phyloP scores from a whole-genome alignment of 23 tunicate species.

The Styela plicata region DNA sequence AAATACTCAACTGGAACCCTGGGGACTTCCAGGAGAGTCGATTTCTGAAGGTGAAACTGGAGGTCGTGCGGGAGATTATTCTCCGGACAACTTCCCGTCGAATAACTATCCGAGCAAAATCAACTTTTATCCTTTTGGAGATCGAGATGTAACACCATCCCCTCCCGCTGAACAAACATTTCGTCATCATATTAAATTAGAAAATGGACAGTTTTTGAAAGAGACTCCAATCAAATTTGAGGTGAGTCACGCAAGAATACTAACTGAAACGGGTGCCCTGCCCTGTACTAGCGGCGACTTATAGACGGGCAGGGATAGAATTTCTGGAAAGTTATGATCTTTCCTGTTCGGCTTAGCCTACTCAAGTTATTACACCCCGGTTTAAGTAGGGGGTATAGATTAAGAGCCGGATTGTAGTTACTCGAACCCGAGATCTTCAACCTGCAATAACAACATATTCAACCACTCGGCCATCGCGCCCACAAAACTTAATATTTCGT shows the following conservation, averaged over 20 bases:
- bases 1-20: neutral
- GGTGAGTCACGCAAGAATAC: neutral
- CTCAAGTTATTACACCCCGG: too few relatives aligned
- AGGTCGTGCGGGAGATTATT: neutral
- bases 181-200: neutral
- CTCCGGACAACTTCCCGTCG: neutral
- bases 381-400: too few relatives aligned
- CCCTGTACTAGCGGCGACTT: too few relatives aligned
- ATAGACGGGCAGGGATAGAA: too few relatives aligned
- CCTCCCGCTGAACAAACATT: neutral
- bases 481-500: too few relatives aligned
- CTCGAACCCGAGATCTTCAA: too few relatives aligned
- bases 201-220: constrained; percentile 1
- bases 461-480: too few relatives aligned
- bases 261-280: too few relatives aligned
- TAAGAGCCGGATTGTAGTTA: too few relatives aligned
- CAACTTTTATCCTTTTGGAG: neutral
- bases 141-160: neutral
- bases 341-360: too few relatives aligned
- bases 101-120: neutral
- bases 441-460: too few relatives aligned
- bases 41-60: neutral
- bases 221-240: neutral
- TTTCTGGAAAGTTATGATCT: too few relatives aligned
- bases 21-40: neutral